These are phyloP conservation scores for Boloria selene DNA, from an alignment of 2,888 invertebrate species.

Conservation along the genomic window DNA sequence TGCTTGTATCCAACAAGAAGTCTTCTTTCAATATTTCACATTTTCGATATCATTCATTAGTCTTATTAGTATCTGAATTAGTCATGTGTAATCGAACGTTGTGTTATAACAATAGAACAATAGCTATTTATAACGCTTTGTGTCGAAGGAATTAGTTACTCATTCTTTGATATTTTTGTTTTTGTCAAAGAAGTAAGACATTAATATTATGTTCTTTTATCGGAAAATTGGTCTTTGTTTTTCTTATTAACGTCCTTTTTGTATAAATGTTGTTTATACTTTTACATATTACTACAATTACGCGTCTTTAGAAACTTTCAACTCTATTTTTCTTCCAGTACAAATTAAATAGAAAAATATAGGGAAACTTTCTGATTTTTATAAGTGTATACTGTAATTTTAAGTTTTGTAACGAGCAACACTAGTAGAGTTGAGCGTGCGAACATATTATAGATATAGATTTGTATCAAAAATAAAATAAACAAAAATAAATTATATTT, in stretches of 20 bases:
- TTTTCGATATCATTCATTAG: background rate
- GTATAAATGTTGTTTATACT: background rate
- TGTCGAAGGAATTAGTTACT: constrained; percentile 10
- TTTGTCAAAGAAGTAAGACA: constrained; percentile 13
- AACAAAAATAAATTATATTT: no score
- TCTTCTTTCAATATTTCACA: background rate
- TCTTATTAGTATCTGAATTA: constrained; percentile 10
- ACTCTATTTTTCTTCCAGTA: no score
- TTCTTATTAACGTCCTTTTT: background rate
- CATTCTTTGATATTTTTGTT: constrained; percentile 1
- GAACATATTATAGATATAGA: no score
- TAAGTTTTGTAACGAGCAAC: no score
- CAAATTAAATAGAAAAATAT: no score
- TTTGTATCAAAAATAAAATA: no score
- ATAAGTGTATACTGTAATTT: no score
- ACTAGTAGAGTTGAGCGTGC: no score
- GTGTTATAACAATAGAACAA: constrained; percentile 18
- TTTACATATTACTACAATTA: no score
- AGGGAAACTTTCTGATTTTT: no score
- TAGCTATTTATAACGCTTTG: constrained; percentile 2
- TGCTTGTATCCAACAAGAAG: no score
- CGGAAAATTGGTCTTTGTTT: constrained; percentile 9
- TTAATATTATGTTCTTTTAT: constrained; percentile 5
- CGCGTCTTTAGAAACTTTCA: no score
- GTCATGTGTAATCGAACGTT: constrained; percentile 10